Percentiles rank a stretch among this genome's conserved stretches.
Conservation (phyloP, 2,113 vertebrate species). For the Poicephalus meyeri region DNA sequence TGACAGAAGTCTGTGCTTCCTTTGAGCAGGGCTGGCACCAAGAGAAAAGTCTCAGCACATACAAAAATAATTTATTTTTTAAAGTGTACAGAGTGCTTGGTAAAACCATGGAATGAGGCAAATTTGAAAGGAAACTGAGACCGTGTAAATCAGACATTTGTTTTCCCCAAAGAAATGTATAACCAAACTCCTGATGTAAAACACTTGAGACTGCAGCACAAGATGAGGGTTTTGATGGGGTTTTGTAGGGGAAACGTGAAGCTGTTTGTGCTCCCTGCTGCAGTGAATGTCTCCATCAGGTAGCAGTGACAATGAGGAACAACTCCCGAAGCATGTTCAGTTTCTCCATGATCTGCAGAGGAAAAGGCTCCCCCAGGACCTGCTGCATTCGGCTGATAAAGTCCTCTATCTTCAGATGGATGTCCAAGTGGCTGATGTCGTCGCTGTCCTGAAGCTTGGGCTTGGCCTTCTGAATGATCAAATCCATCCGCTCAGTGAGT, state of each 20-base stretch:
- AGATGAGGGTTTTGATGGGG: neutral
- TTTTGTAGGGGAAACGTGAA: neutral
- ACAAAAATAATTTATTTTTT: slow-evolving; percentile 71
- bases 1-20: neutral
- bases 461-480: slow-evolving; percentile 66
- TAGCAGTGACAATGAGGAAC: slow-evolving; percentile 37
- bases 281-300: neutral
- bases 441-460: slow-evolving; percentile 76
- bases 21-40: neutral
- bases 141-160: neutral
- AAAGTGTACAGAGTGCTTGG: slow-evolving; percentile 22
- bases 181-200: neutral
- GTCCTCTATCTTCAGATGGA: slow-evolving; percentile 72
- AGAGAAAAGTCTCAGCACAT: neutral
- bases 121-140: neutral
- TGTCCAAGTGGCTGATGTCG: slow-evolving; percentile 65
- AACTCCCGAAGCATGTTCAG: slow-evolving; percentile 75
- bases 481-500: slow-evolving; percentile 69
- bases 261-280: neutral
- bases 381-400: slow-evolving; percentile 74
- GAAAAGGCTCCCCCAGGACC: slow-evolving; percentile 76
- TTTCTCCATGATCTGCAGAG: slow-evolving; percentile 78
- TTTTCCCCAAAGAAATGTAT: neutral
- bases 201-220: neutral
- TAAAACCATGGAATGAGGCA: neutral